Evolutionary conservation across 1,140 invertebrate species (phyloP), one percentile per base, ranked within the genome.

Genomic region (Chrysoperla carnea): DNA sequence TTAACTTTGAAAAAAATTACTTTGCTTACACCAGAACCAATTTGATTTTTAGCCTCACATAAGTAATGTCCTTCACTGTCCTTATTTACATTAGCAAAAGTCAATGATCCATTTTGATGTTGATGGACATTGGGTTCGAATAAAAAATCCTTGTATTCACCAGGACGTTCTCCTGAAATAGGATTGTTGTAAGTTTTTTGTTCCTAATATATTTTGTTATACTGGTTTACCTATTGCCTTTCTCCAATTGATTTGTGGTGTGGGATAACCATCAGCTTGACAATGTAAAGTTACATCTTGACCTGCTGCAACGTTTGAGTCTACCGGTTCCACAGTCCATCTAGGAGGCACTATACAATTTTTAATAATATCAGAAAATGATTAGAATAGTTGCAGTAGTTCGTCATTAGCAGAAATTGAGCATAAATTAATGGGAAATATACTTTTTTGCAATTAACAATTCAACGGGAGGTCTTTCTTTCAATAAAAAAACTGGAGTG

Each of bases 21-120:
- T 62, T 88, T 89, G 63, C 83, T 87, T 11, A 90, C 72, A 2
- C 84, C 84, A 15, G 82, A 76, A 4, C 88, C 88, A 47, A 94
- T 86, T 39, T 80, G 82, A 56, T 95, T 95, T 50, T 84, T 78
- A 0, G 87, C 86, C 53, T 93, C 88, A 64, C 91, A 95, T 8
- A 94, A 65, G 57, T 93, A 95, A 55, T 85, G 81, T 2, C 89
- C 88, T 58, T 88, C 84, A 55, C 82, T 84, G 46, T 81, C 78
- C 58, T 88, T 87, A 47, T 74, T 77, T 33, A 87, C 77, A 51
- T 83, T 73, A 44, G 75, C 75, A 52, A 89, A 87, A 37, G 78
- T 72, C 13, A 88, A 67, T 1, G 84, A 84, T 3, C 85, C 85
- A 56, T 88, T 88, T 43, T 77, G 71, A 54, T 83, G 76, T 44